Conservation (phyloP, 2,888 invertebrate species). For the Gymnocheta viridis region DNA sequence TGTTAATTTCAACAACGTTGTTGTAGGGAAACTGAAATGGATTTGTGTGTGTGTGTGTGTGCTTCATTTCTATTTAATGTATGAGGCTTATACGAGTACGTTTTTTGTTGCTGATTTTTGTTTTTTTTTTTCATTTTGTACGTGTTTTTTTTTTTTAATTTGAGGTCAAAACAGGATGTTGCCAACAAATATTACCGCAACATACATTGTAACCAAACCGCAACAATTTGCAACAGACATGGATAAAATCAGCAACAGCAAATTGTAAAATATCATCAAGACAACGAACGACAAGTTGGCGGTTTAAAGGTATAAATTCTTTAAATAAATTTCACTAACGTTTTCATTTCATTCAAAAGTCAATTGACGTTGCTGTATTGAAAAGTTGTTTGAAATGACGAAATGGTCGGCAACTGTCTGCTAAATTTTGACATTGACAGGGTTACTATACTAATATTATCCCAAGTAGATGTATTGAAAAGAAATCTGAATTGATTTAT, state of each 20-base stretch:
- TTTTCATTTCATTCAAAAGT: neutral
- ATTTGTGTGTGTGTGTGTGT: conserved; percentile 24
- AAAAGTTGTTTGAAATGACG: no score
- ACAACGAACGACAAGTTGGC: neutral
- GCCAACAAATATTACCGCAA: conserved; percentile 68
- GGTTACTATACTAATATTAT: no score
- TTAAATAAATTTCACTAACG: neutral
- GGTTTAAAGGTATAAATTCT: conserved; percentile 17
- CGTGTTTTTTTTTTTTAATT: conserved; percentile 43
- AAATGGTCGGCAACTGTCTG: no score
- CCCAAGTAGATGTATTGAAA: no score
- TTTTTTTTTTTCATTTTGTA: neutral
- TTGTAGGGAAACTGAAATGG: conserved; percentile 1
- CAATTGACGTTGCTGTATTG: neutral
- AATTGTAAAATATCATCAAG: conserved; percentile 36
- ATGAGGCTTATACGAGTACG: conserved; percentile 22
- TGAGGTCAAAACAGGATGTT: conserved; percentile 69
- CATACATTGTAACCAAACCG: conserved; percentile 66
- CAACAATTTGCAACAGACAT: conserved; percentile 69
- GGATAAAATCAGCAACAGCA: conserved; percentile 62
- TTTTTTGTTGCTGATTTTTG: conserved; percentile 32
- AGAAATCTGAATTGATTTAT: no score
- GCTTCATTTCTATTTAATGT: conserved; percentile 35
- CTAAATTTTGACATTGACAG: no score
- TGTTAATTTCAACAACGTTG: conserved; percentile 65